Evolutionary conservation across 2,797 vertebrate species (phyloP), one percentile per base, ranked within the genome.

Genomic region (Myotis planiceps): DNA sequence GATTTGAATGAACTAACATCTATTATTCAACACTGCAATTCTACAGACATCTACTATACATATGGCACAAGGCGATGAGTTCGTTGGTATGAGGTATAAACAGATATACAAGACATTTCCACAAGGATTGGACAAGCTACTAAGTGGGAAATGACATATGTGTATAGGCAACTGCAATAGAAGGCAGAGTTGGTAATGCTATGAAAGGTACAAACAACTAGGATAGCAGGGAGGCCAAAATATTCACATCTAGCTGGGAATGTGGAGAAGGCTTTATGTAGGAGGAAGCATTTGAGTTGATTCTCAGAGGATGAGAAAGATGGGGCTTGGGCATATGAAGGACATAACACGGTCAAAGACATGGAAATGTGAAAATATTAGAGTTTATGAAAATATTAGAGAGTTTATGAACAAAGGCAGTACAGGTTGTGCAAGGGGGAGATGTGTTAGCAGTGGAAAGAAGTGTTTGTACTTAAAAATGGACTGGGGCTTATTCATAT

Each of bases 1-100:
- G 27, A 63, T 92, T 66, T 93, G 75, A 96, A 51, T 95, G 49
- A 94, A 93, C 25, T 83, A 83, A 88, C 14, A 89, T 49, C 63
- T 51, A 37, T 88, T 94, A 72, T 60, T 83, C 37, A 95, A 16
- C 6, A 83, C n/a, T 85, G 95, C 72, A 95, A 53, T 82, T 84
- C n/a, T 65, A 82, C 27, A 94, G 78, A 90, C 37, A 91, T 75
- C 90, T 83, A 75, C 27, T 92, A 4, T 81, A 51, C 51, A 55
- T 21, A 49, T 4, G 72, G 65, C 51, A 27, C 12, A 80, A 88
- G 27, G 75, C 37, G 49, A 72, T n/a, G 42, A 95, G 34, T 80
- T 51, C 9, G 23, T 27, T 75, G 12, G 68, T n/a, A 68, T 42
- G 60, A 76, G 66, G 21, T 74, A 32, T 85, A 60, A 79, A 81